phyloP scores from a whole-genome alignment of 2,888 invertebrate species.

The Phortica magna region DNA sequence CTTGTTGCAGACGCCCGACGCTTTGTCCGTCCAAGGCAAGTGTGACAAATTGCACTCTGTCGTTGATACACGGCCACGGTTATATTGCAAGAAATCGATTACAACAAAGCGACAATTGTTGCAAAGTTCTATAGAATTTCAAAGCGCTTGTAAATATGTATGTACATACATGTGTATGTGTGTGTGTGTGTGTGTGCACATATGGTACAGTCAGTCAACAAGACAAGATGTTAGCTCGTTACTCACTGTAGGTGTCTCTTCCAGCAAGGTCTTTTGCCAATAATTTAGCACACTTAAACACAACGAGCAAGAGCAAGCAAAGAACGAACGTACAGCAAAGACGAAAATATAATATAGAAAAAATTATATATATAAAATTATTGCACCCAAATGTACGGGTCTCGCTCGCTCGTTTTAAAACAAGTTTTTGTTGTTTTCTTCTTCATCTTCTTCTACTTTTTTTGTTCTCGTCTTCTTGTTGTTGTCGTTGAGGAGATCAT shows the following conservation, averaged over 20 bases:
- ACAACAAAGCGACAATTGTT: constrained; percentile 23
- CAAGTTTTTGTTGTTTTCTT: too few species aligned
- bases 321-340: too few species aligned
- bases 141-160: too few species aligned
- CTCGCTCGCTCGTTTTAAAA: too few species aligned
- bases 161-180: too few species aligned
- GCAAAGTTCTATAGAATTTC: constrained; percentile 26
- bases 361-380: too few species aligned
- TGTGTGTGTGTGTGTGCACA: too few species aligned
- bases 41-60: constrained; percentile 33
- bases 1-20: constrained; percentile 49
- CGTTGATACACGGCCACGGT: constrained; percentile 57
- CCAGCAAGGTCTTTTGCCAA: too few species aligned
- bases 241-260: too few species aligned
- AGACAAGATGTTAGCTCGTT: constrained; percentile 24
- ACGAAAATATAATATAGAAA: too few species aligned
- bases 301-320: constrained; percentile 27
- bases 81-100: constrained; percentile 60
- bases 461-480: not conserved
- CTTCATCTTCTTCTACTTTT: not conserved
- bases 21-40: constrained; percentile 38
- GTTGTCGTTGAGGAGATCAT: constrained; percentile 8
- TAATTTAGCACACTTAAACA: not conserved
- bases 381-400: too few species aligned
- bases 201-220: constrained; percentile 47